Conservation (phyloP, 2,113 vertebrate genomes). For the Casuarius casuarius region DNA sequence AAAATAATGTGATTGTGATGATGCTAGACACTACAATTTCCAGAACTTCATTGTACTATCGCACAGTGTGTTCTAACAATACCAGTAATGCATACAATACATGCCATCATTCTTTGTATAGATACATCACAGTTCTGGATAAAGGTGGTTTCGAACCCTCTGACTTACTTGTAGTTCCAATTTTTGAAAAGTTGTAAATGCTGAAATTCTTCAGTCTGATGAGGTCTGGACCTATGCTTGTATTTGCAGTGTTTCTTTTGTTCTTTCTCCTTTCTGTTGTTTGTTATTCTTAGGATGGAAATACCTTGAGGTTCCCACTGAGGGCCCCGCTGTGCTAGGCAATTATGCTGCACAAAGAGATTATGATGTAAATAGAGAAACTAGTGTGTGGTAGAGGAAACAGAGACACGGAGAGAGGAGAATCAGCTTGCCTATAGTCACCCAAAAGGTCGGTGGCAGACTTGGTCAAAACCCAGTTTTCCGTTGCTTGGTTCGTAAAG, state of each 20-base stretch:
- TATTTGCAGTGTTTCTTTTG: neutral
- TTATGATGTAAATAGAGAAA: constrained; percentile 63
- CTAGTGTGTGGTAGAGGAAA: constrained; percentile 41
- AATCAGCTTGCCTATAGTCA: neutral
- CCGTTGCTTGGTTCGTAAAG: neutral
- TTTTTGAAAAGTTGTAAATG: neutral
- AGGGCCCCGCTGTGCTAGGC: constrained; percentile 59
- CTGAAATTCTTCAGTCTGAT: neutral
- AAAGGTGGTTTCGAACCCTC: neutral
- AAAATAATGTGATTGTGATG: neutral
- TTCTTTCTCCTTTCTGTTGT: constrained; percentile 38
- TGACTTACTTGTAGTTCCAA: neutral
- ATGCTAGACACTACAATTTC: neutral
- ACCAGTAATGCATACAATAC: neutral
- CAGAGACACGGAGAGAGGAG: neutral
- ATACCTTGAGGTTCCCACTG: constrained; percentile 69
- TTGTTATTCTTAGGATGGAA: constrained; percentile 46
- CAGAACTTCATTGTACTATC: neutral
- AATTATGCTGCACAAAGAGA: neutral
- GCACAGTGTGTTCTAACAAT: neutral
- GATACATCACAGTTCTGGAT: neutral
- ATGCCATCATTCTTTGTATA: neutral
- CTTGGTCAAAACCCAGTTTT: neutral
- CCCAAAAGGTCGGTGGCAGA: neutral
- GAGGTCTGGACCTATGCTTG: neutral